Conservation (phyloP, 2,113 vertebrate species). For the Oenanthe oenanthe region DNA sequence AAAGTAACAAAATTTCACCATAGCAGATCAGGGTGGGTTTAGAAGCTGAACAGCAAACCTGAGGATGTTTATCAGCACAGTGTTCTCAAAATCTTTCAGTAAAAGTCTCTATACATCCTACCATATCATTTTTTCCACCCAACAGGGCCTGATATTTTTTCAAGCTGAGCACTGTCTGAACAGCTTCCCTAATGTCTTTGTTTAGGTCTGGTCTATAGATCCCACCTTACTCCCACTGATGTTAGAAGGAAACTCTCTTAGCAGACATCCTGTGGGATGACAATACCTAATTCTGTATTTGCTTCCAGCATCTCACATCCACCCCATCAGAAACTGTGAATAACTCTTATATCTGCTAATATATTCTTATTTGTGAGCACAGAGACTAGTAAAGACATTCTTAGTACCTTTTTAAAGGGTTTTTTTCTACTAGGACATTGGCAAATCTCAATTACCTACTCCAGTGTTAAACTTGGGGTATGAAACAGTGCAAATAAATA, state of each 20-base stretch:
- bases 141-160: not conserved
- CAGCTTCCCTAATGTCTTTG: constrained; percentile 18
- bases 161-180: constrained; percentile 38
- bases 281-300: not conserved
- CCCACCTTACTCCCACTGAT: not conserved
- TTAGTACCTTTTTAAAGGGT: not conserved
- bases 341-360: not conserved
- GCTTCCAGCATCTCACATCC: not conserved
- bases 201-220: constrained; percentile 28
- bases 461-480: not conserved
- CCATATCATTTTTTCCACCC: not conserved
- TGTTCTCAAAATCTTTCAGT: not conserved
- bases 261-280: not conserved
- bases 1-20: not conserved
- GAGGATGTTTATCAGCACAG: not conserved
- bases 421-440: not conserved
- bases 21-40: not conserved
- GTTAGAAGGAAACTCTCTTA: not conserved
- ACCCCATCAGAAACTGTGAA: not conserved
- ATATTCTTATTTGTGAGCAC: not conserved
- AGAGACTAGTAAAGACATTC: not conserved
- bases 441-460: not conserved
- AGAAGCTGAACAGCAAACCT: not conserved
- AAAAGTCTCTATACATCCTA: not conserved
- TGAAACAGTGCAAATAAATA: not conserved